Evolutionary conservation across 2,797 vertebrate genomes (phyloP), one percentile per base, ranked within the genome.

Genomic region (Rhodeus uyekii): DNA sequence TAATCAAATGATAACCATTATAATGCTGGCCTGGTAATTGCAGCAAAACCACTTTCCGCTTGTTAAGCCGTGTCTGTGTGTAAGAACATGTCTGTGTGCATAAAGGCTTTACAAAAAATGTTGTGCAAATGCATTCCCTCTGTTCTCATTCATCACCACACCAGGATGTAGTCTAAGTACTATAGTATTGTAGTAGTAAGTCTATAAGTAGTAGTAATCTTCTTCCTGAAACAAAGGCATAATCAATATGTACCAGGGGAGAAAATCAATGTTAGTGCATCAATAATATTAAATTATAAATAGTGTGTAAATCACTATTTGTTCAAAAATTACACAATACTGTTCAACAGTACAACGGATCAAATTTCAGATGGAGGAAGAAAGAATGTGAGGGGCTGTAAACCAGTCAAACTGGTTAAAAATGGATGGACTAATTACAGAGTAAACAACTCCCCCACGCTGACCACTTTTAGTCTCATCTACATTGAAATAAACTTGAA

Each of bases 1-100:
- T 67, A 84, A 86, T 87, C 44, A 82, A 84, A 84, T 84, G 48
- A 85, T 83, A 82, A 84, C 42, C 27, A 32, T 60, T 60, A 80
- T 64, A 86, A 86, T 68, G 53, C 58, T 13, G 14, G 39, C 18
- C 19, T 64, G 65, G 76, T 80, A 85, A 87, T 84, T 78, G 76
- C 61, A 61, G 63, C 8, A 68, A 76, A 79, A 36, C 64, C 72
- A 44, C 48, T 76, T 13, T 39, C 24, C 2, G 39, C 46, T 55
- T 68, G 29, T 34, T 69, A 69, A 22, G 55, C 38, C 68, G 64
- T 68, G 65, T 42, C 38, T 44, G 39, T 44, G 42, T 63, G 60
- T 19, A 42, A 4, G 19, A 3, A 6, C 19, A 24, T 74, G 50
- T 27, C 36, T 42, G 53, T 27, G n/a, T 32, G 8, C 48, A 69